Base-by-base conservation (phyloP, 2,888 invertebrate species). In the Augiades crinisus region DNA sequence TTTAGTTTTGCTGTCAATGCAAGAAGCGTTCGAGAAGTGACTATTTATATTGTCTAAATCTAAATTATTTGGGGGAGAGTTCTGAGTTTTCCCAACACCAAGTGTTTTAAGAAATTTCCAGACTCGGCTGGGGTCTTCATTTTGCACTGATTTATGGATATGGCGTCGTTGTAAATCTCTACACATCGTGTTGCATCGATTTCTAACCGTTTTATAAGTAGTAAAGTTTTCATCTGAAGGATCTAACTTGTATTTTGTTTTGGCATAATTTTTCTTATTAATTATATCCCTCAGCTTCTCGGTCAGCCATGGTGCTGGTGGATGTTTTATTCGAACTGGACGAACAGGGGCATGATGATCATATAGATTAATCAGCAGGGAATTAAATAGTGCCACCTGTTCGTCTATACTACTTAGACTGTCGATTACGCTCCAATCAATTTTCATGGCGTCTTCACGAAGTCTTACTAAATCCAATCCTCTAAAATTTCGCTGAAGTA, bases 281-380 rank as follows among this genome's bases (percentile, higher is more conserved):
- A 57, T 49, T 1, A 54, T 6, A 1, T 14, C 5, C 8, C 16
- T 54, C 13, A 55, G 54, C 1, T 47, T 34, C 5, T 50, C 47
- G 7, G 44, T 54, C 0, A 59, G 30, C 60, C 60, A 60, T 1
- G 56, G 60, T 2, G 53, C 53, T 30, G 41, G 57, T 19, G 17
- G 53, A 49, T 53, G 45, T n/a, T 41, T 49, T 1, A 45, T 22
- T 27, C 53, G 44, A 3, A 56, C 41, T 3, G 37, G 33, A 8
- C 44, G 44, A 17, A 54, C 6, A 1, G 59, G 59, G 4, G 55
- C 59, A 41, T 57, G 57, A 10, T 10, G 34, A 31, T 55, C 59
- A 14, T 50, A 57, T 2, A 56, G 44, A 5, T 52, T 27, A 12
- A 43, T 38, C 2, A 58, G 8, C 2, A 46, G 24, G 1, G 43